Conservation (phyloP, 2,797 vertebrate species). For the Anguilla marmorata region DNA sequence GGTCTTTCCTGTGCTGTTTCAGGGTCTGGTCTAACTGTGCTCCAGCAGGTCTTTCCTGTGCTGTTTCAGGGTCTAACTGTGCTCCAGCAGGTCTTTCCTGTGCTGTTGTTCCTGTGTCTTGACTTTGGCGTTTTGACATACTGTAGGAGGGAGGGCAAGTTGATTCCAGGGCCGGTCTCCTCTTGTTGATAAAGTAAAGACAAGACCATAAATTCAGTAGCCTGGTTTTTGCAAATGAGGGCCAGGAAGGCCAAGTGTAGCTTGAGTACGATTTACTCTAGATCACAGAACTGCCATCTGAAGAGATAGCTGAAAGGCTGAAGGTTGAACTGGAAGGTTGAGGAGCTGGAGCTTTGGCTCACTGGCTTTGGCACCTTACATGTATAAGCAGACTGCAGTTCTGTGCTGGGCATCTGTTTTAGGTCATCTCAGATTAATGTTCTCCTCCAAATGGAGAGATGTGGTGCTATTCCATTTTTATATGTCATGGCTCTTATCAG, state of each 20-base stretch:
- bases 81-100: background rate
- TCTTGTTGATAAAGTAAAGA: constrained; percentile 21
- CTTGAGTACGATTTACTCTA: constrained; percentile 20
- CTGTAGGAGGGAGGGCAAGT: constrained; percentile 17
- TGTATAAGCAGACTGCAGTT: background rate
- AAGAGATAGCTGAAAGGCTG: background rate
- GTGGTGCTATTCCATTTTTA: no score
- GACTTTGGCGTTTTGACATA: constrained; percentile 44
- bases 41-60: background rate
- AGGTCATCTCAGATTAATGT: no score
- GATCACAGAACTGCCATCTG: background rate
- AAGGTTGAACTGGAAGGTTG: background rate
- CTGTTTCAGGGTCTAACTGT: background rate
- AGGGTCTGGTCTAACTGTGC: background rate
- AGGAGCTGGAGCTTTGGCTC: background rate
- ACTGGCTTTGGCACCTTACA: background rate
- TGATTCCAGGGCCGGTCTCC: background rate
- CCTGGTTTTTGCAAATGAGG: constrained; percentile 9
- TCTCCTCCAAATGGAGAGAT: no score
- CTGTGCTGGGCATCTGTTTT: no score
- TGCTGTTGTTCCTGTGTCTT: background rate
- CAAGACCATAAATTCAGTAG: background rate
- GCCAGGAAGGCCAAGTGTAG: background rate
- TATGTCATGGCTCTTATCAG: no score
- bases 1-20: background rate